Evolutionary conservation across 2,113 vertebrate species (phyloP).

Genomic region (Cebidichthys violaceus): DNA sequence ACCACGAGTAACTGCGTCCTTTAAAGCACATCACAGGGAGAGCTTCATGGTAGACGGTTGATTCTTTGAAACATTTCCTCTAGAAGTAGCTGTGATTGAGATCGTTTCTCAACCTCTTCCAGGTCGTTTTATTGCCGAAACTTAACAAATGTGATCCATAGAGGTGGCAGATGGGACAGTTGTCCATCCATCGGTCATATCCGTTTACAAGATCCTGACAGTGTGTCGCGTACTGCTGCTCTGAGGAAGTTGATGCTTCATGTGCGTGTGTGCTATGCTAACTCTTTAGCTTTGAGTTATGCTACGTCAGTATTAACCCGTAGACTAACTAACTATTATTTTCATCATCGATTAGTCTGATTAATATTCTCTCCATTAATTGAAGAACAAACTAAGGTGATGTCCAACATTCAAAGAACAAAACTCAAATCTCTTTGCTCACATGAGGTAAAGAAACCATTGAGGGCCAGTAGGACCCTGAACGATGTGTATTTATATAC

Average conservation of each 20-base stretch:
- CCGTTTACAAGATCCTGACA: neutral
- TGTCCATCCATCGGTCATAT: neutral
- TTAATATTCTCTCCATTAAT: neutral
- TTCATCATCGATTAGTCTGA: neutral
- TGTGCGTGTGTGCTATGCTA: neutral
- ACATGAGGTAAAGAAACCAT: no score
- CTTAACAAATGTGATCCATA: neutral
- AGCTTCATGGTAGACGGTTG: neutral
- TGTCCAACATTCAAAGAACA: neutral
- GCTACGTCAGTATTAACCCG: neutral
- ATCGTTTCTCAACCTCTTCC: neutral
- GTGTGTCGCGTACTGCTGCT: neutral
- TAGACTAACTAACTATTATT: neutral
- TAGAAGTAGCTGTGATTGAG: neutral
- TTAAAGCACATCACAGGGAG: neutral
- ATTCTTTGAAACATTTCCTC: neutral
- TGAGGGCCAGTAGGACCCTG: no score
- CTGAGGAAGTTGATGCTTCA: neutral
- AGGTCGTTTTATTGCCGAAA: neutral
- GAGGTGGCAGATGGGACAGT: neutral
- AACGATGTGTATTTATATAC: neutral
- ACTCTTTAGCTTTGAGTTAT: neutral
- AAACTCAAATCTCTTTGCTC: no score
- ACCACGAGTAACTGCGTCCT: neutral
- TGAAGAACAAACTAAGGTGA: neutral